Percentiles rank a stretch among this genome's conserved stretches.
Conservation (phyloP, 2,797 vertebrate species). For the Takifugu ocellatus region DNA sequence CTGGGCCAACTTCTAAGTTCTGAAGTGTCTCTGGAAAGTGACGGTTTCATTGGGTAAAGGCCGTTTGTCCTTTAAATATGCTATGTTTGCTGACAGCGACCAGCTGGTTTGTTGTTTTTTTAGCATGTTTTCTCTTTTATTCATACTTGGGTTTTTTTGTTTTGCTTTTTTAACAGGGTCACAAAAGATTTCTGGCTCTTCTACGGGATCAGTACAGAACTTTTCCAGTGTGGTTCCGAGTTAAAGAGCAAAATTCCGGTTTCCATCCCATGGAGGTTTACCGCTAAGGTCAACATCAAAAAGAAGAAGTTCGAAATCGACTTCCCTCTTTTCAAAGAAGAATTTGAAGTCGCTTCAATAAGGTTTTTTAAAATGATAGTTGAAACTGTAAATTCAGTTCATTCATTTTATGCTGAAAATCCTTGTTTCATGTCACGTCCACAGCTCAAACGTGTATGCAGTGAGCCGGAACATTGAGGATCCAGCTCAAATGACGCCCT, state of each 20-base stretch:
- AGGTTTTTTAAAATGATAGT: conserved; percentile 50
- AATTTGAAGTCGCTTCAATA: conserved; percentile 53
- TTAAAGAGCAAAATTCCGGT: conserved; percentile 51
- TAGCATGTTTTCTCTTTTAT: not conserved
- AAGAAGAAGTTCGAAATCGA: conserved; percentile 64
- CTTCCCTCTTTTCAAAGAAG: conserved; percentile 51
- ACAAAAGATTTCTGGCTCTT: conserved; percentile 70
- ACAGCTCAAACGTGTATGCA: conserved; percentile 72
- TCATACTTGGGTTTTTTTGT: not conserved
- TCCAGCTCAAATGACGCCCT: conserved; percentile 62
- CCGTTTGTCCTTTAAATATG: too few species aligned
- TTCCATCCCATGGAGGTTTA: conserved; percentile 66
- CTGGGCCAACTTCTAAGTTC: conserved; percentile 66
- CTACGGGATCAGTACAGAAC: conserved; percentile 77
- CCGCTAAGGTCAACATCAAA: conserved; percentile 58
- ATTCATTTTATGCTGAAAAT: not conserved
- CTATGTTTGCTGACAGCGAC: too few species aligned
- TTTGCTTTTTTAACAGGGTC: not conserved
- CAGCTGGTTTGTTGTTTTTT: too few species aligned
- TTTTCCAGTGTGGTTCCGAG: conserved; percentile 75
- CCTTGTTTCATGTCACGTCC: conserved; percentile 5
- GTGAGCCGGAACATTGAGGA: conserved; percentile 74
- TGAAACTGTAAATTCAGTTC: not conserved
- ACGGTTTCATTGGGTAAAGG: conserved; percentile 73
- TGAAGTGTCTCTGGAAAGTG: conserved; percentile 66